Base-by-base conservation (phyloP, 2,888 invertebrate genomes). In the Alcis repandata region DNA sequence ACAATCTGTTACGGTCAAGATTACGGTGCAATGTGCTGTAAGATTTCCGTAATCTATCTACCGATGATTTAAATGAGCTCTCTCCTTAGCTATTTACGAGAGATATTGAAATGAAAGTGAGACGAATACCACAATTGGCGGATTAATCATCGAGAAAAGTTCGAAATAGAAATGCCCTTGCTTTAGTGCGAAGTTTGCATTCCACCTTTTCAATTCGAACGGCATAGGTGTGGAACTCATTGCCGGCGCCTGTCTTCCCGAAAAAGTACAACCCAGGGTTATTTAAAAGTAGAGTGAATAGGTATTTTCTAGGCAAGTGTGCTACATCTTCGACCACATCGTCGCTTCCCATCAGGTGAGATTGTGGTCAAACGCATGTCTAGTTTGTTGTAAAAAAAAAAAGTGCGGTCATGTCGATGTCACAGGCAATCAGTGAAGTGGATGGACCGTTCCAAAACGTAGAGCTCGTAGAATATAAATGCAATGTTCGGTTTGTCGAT, bases 61-160 rank as follows among this genome's bases (percentile, higher is more conserved):
- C 49, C 49, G 22, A 43, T 13, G 45, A 20, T 59, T 45, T 60
- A 63, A 72, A 67, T 68, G 59, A 69, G 68, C 71, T 71, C 67
- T 71, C 71, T 69, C 69, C 66, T 66, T 69, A 63, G 62, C 63
- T 69, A 66, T 78, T 74, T 69, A 67, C 51, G 68, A 79, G 72
- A 80, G 83, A 84, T 83, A 85, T 86, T 86, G 73, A 85, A 88
- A 89, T 76, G 92, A 92, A 92, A 92, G 92, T 91, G 92, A 85
- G 78, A 85, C 92, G 86, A 92, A 92, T 90, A 86, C 81, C 77
- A 74, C 74, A 75, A 75, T 73, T 70, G 74, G 63, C 74, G 76
- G 74, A 77, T 69, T 76, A 82, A 78, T 79, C 68, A 76, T 69
- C 63, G 79, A 73, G 81, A 82, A 82, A 81, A 75, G 78, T 76